Evolutionary conservation across 2,113 vertebrate genomes (phyloP).

Genomic region (Chinchilla lanigera): DNA sequence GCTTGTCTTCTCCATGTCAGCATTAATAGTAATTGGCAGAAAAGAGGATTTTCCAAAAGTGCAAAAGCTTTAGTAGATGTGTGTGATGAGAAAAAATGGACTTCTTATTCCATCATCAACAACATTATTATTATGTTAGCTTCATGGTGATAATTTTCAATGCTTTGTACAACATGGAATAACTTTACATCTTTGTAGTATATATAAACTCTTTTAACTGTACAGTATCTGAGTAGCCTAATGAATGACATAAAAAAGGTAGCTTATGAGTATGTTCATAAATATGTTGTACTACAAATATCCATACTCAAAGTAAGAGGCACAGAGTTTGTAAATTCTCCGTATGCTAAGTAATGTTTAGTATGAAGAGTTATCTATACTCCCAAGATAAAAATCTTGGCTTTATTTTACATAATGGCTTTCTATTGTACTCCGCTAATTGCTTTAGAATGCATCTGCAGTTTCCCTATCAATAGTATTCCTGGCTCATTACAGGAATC

Average conservation of each 20-base stretch:
- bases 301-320: background rate
- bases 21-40: background rate
- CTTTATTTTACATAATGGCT: conserved; percentile 55
- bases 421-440: conserved; percentile 33
- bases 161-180: background rate
- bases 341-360: background rate
- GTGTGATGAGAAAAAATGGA: background rate
- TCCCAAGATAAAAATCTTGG: conserved; percentile 56
- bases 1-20: background rate
- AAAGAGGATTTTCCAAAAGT: background rate
- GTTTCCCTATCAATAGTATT: conserved; percentile 51
- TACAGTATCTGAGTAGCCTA: background rate
- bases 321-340: background rate
- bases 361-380: conserved; percentile 1
- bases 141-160: background rate
- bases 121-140: background rate
- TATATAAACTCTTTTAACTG: background rate
- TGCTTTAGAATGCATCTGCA: conserved; percentile 35
- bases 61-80: background rate
- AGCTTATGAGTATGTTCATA: background rate
- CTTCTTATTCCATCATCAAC: background rate
- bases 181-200: background rate
- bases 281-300: conserved; percentile 1
- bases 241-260: background rate
- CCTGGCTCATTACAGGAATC: conserved; percentile 14